Base-by-base conservation (phyloP, 2,113 vertebrate genomes). In the Saguinus midas region DNA sequence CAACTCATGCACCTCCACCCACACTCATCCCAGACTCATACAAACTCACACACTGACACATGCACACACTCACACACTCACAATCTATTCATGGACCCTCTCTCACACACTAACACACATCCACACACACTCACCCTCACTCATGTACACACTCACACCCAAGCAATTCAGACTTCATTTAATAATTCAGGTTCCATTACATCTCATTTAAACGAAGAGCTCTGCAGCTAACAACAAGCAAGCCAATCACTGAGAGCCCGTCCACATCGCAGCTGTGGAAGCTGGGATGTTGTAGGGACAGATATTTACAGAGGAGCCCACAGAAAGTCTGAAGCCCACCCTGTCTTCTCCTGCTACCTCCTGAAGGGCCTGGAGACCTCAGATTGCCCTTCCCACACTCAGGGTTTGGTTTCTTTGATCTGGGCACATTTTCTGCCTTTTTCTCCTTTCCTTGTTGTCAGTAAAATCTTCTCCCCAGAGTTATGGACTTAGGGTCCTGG, bases 241-340 rank as follows among this genome's bases (percentile, higher is more conserved):
- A 37, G 37, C 58, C 50, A 20, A 40, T 45, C 52, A 23, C 16
- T 9, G 8, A 27, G 35, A 55, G 23, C 5, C 10, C 35, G 21
- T 40, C 37, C 64, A 23, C 0, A 0, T 8, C 6, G 3, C 0
- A 0, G 76, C 16, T 2, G 21, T 29, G 50, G 37, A 70, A 11
- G 0, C 4, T 7, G 20, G 18, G 25, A 55, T 35, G 0, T 6
- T 0, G 9, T 3, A 1, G 14, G 40, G 78, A 83, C 57, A 37
- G 35, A 29, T 5, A 1, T 2, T 0, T 18, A 16, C 57, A 4
- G 0, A 21, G 75, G 37, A 68, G 14, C 45, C 48, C 61, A 37
- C 5, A 0, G 50, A 3, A 1, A 43, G 73, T 8, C 81, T 6
- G 23, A 29, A 48, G 87, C 68, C 52, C 14, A 5, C 87, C 14